Evolutionary conservation across 2,797 vertebrate species (phyloP).

Genomic region (Furcifer pardalis): DNA sequence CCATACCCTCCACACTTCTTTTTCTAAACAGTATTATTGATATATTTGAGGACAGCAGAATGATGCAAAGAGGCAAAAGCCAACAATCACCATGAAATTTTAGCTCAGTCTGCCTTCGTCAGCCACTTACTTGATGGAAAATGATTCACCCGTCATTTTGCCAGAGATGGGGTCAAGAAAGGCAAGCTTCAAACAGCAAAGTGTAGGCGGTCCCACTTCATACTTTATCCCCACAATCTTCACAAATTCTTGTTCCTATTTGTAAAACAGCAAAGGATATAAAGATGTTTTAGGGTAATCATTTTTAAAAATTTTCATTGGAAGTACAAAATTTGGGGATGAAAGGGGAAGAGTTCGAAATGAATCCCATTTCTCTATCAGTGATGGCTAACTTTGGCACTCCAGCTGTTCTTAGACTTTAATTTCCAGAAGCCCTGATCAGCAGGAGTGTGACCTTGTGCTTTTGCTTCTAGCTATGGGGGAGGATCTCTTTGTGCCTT

Average conservation of each 20-base stretch:
- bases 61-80: neutral
- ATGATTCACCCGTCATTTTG: conserved; percentile 97
- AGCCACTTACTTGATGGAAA: conserved; percentile 93
- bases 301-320: neutral
- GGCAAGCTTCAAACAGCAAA: conserved; percentile 96
- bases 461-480: neutral
- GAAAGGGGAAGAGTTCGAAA: neutral
- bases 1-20: neutral
- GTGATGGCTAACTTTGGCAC: too few species aligned
- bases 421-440: too few species aligned
- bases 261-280: conserved; percentile 34
- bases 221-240: conserved; percentile 98
- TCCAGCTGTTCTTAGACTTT: too few species aligned
- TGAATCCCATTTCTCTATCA: neutral
- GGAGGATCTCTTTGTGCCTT: neutral
- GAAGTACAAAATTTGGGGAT: too few species aligned
- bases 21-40: neutral
- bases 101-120: neutral
- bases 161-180: conserved; percentile 95
- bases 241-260: conserved; percentile 96
- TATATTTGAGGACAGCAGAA: neutral
- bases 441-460: too few species aligned
- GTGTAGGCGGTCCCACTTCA: conserved; percentile 93
- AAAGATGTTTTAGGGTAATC: neutral
- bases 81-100: neutral